Evolutionary conservation across 2,888 invertebrate species (phyloP).

Genomic region (Noctua janthe): DNA sequence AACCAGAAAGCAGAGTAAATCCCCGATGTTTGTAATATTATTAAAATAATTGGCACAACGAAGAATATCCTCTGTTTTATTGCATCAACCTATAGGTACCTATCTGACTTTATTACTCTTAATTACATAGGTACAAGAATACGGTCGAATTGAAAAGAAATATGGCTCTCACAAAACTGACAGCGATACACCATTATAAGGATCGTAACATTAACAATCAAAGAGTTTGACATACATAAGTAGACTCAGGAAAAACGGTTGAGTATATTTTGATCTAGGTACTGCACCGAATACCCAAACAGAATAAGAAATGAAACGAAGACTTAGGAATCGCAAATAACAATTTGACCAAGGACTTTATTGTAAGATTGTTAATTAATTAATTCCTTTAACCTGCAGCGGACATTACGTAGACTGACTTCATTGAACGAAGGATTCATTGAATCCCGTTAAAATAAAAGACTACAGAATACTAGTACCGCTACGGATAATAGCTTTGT

Average conservation of each 20-base stretch:
- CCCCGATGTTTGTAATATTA: not conserved
- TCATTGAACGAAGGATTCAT: not conserved
- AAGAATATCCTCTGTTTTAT: not conserved
- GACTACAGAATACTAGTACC: not conserved
- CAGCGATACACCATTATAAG: not conserved
- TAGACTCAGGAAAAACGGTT: not conserved
- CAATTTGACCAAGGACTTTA: slow-evolving; percentile 1
- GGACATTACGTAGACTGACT: not conserved
- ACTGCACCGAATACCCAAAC: not conserved
- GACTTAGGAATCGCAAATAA: not conserved
- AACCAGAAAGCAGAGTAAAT: not conserved
- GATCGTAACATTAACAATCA: not conserved
- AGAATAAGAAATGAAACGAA: not conserved
- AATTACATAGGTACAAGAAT: not conserved
- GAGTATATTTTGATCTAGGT: not conserved
- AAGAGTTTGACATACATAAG: not conserved
- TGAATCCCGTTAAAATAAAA: not conserved
- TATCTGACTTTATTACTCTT: not conserved
- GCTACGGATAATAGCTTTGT: not conserved
- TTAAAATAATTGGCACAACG: not conserved
- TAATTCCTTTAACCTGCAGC: not conserved
- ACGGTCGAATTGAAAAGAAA: not conserved
- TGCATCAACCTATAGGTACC: not conserved
- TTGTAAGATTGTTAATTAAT: too few species aligned
- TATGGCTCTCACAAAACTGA: not conserved